Conservation (phyloP, 2,888 invertebrate genomes). For the Eupithecia vulgata region DNA sequence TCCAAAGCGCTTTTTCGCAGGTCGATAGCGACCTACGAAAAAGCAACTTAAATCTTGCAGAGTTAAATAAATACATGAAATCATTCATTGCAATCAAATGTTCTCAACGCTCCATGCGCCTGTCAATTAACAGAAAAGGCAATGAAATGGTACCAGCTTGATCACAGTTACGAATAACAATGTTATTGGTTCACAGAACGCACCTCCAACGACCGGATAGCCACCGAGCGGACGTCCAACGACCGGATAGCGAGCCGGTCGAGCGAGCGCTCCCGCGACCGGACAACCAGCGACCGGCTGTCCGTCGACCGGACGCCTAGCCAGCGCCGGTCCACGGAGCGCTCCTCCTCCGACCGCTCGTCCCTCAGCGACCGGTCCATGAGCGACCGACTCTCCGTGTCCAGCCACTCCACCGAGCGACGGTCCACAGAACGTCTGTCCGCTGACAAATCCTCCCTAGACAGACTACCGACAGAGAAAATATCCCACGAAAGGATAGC, state of each 20-base stretch:
- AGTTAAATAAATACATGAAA: too few species aligned
- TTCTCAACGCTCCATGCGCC: too few species aligned
- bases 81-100: too few species aligned
- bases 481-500: conserved; percentile 55
- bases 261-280: conserved; percentile 37
- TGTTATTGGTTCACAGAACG: conserved; percentile 39
- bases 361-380: conserved; percentile 39
- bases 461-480: conserved; percentile 51
- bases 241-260: conserved; percentile 31
- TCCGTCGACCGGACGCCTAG: conserved; percentile 44
- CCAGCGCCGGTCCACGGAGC: conserved; percentile 49
- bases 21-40: too few species aligned
- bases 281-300: conserved; percentile 48
- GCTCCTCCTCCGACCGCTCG: conserved; percentile 42
- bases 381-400: conserved; percentile 47
- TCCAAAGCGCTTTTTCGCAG: too few species aligned
- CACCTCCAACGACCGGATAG: conserved; percentile 51
- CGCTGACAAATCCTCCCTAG: conserved; percentile 35
- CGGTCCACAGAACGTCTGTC: conserved; percentile 48
- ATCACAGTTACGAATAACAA: neutral
- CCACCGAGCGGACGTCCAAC: conserved; percentile 42
- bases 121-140: too few species aligned
- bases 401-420: conserved; percentile 53
- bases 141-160: too few species aligned
- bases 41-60: too few species aligned